phyloP scores from a whole-genome alignment of 2,888 invertebrate genomes.

The Agelastica alni region DNA sequence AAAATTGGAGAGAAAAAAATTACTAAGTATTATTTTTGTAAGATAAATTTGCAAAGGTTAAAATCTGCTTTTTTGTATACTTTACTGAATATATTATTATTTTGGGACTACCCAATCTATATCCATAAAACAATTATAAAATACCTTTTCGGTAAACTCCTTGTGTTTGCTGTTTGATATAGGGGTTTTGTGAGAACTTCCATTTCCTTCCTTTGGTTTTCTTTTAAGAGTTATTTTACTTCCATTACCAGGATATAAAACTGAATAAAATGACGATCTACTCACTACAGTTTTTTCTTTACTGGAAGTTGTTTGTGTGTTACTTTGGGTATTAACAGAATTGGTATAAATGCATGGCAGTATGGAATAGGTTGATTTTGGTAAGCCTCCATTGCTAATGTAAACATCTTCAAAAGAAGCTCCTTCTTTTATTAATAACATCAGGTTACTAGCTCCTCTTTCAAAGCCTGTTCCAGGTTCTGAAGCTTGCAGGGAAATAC shows the following conservation, averaged over 20 bases:
- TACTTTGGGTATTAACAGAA: constrained; percentile 56
- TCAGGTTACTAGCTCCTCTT: constrained; percentile 64
- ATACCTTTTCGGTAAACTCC: constrained; percentile 47
- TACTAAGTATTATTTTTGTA: no score
- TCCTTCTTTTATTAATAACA: constrained; percentile 80
- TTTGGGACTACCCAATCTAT: background rate
- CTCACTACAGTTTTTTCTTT: constrained; percentile 48
- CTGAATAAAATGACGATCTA: constrained; percentile 72
- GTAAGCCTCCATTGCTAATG: constrained; percentile 71
- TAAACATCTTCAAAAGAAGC: constrained; percentile 77
- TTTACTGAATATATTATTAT: background rate
- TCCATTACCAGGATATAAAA: constrained; percentile 78
- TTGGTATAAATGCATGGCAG: constrained; percentile 74
- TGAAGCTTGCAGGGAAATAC: constrained; percentile 59
- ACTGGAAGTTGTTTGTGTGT: constrained; percentile 48
- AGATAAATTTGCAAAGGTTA: no score
- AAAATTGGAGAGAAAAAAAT: no score
- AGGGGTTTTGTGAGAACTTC: constrained; percentile 28
- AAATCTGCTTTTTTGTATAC: no score
- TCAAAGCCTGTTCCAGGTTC: constrained; percentile 60
- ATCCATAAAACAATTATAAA: background rate
- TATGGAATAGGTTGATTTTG: constrained; percentile 75
- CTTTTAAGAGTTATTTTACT: constrained; percentile 84
- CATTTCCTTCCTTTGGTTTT: constrained; percentile 59
- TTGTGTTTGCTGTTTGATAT: constrained; percentile 36